These are phyloP conservation scores for Tetranychus piercei DNA, from an alignment of 2,888 invertebrate genomes.

Conservation along the genomic window DNA sequence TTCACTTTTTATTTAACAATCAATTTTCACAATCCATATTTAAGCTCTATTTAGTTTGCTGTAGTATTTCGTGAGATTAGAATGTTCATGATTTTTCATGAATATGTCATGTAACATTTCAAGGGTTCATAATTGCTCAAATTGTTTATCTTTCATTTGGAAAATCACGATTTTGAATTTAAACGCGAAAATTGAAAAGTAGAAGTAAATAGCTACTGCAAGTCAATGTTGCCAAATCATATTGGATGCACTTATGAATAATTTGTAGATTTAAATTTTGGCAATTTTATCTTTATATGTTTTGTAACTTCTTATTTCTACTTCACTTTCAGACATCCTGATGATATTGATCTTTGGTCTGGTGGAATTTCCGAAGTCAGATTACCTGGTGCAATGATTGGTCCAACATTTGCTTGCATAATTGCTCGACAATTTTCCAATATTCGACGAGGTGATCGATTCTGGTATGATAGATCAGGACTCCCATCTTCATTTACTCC, in stretches of 20 bases:
- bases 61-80: not conserved
- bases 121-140: not conserved
- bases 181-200: not conserved
- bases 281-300: not conserved
- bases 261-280: not conserved
- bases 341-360: slow-evolving; percentile 83
- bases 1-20: not conserved
- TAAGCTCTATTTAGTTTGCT: not conserved
- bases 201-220: not conserved
- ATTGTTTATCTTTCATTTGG: not conserved
- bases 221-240: too few species aligned
- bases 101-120: not conserved
- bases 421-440: slow-evolving; percentile 69
- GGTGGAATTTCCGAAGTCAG: slow-evolving; percentile 79
- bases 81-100: not conserved
- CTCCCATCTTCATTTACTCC: slow-evolving; percentile 74
- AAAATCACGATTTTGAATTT: not conserved
- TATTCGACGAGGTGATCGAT: slow-evolving; percentile 60
- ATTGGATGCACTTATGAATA: not conserved
- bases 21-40: too few species aligned
- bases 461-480: slow-evolving; percentile 80
- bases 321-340: slow-evolving; percentile 46
- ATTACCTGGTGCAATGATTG: slow-evolving; percentile 72
- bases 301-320: too few species aligned
- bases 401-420: slow-evolving; percentile 80